These are phyloP conservation scores for Chalcosyrphus nemorum DNA, from an alignment of 2,888 invertebrate species.

Conservation along the genomic window DNA sequence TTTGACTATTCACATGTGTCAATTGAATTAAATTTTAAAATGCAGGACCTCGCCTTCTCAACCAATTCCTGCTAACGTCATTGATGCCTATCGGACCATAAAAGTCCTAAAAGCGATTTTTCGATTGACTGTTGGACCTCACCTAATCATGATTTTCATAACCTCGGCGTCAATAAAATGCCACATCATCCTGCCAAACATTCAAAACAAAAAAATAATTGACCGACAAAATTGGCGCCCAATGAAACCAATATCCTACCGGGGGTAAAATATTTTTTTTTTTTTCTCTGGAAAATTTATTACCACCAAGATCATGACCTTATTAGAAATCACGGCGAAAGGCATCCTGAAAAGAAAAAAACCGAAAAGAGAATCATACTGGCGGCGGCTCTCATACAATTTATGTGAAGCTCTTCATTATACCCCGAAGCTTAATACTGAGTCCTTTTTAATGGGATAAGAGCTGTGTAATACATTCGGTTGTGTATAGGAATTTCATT, in stretches of 20 bases:
- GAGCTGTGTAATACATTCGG: constrained; percentile 39
- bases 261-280: constrained; percentile 3
- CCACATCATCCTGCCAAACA: neutral
- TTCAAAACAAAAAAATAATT: neutral
- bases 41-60: too few species aligned
- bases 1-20: too few species aligned
- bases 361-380: neutral
- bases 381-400: constrained; percentile 26
- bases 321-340: constrained; percentile 48
- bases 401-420: constrained; percentile 61
- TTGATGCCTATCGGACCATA: too few species aligned
- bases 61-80: too few species aligned
- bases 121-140: too few species aligned
- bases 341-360: neutral
- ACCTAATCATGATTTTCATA: neutral
- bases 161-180: neutral
- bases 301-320: constrained; percentile 34
- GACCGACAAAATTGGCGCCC: constrained; percentile 40
- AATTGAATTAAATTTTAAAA: too few species aligned
- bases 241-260: constrained; percentile 14
- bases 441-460: constrained; percentile 66
- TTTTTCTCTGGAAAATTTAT: constrained; percentile 37
- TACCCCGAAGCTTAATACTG: constrained; percentile 26
- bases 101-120: too few species aligned
- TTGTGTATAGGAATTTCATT: constrained; percentile 42